Conservation (phyloP, 2,888 invertebrate genomes). For the Acanthosepion esculentum region DNA sequence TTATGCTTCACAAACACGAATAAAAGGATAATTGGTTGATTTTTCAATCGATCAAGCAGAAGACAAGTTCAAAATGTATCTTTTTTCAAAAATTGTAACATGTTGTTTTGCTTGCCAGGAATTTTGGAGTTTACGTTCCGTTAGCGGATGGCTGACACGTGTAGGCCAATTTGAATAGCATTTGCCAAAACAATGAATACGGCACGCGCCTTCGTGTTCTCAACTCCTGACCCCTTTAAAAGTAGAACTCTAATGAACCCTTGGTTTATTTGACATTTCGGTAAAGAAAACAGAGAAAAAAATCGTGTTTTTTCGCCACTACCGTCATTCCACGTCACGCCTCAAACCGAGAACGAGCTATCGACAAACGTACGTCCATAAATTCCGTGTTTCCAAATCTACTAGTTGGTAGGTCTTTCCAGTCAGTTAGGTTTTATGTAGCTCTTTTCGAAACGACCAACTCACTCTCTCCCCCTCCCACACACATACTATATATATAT, state of each 20-base stretch:
- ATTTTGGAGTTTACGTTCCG: background rate
- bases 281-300: background rate
- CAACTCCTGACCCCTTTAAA: background rate
- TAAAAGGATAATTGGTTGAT: background rate
- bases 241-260: background rate
- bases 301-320: too few relatives aligned
- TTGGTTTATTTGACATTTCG: background rate
- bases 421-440: background rate
- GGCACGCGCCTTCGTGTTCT: background rate
- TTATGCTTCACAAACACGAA: background rate
- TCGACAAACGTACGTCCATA: background rate
- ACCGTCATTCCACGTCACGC: background rate
- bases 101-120: too few relatives aligned
- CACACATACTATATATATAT: too few relatives aligned
- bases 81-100: too few relatives aligned
- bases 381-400: background rate
- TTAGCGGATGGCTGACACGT: background rate
- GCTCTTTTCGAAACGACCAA: too few relatives aligned
- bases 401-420: background rate
- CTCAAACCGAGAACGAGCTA: background rate
- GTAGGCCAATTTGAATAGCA: background rate
- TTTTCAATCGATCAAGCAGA: background rate
- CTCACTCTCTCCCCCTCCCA: too few relatives aligned
- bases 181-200: slow-evolving; percentile 33
- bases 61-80: background rate